phyloP scores from a whole-genome alignment of 2,113 vertebrate species.

The Bujurquina vittata region DNA sequence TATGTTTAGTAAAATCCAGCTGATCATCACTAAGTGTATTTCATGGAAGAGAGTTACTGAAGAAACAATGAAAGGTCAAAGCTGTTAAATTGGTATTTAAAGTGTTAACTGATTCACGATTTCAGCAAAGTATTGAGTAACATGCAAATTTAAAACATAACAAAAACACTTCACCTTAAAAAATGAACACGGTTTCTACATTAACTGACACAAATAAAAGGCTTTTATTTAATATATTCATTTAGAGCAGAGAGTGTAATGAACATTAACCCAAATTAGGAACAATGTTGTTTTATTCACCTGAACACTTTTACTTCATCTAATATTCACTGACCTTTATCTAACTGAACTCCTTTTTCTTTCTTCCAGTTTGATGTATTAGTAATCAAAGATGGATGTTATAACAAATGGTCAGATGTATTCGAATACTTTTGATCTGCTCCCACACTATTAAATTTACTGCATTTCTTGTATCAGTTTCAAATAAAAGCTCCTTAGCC shows the following conservation, averaged over 20 bases:
- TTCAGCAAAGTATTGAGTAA: neutral
- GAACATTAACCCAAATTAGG: neutral
- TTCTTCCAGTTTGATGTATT: neutral
- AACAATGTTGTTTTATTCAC: neutral
- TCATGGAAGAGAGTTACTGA: too few relatives aligned
- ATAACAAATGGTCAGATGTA: neutral
- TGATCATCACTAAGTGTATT: too few relatives aligned
- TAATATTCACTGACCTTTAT: neutral
- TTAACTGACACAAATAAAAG: neutral
- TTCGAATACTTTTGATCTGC: neutral
- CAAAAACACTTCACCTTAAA: neutral
- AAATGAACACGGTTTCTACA: neutral
- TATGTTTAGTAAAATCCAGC: too few relatives aligned
- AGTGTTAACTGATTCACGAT: neutral
- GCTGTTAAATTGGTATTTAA: neutral
- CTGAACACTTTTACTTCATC: neutral
- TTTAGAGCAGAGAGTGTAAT: neutral
- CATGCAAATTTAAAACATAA: neutral
- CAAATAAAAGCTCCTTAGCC: neutral
- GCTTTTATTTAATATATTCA: neutral
- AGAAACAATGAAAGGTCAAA: too few relatives aligned
- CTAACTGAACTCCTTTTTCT: neutral
- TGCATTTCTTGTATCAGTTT: neutral
- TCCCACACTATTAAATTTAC: neutral
- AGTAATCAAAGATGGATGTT: neutral